Evolutionary conservation across 2,888 invertebrate genomes (phyloP).

Genomic region (Ophonus ardosiacus): DNA sequence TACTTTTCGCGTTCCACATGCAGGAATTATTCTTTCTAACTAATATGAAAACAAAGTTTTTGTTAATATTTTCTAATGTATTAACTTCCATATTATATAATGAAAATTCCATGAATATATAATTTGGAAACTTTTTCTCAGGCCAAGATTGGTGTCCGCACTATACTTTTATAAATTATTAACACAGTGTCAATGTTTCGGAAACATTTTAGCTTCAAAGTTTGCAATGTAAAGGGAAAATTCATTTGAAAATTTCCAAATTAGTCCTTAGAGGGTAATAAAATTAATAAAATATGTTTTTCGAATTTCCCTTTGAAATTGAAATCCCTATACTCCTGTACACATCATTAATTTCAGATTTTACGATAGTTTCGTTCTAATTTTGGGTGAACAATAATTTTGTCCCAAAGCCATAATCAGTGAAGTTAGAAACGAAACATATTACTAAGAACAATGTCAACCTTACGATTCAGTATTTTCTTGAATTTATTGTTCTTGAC

Average conservation of each 20-base stretch:
- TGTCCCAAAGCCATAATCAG: neutral
- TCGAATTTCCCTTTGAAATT: constrained; percentile 36
- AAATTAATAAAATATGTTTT: constrained; percentile 31
- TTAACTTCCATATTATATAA: no score
- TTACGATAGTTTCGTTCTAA: constrained; percentile 30
- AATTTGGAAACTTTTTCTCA: no score
- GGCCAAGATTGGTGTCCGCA: no score
- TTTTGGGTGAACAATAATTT: neutral
- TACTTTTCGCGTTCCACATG: neutral
- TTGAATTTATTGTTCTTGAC: no score
- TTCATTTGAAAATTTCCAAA: constrained; percentile 6
- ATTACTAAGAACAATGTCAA: neutral
- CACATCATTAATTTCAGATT: neutral
- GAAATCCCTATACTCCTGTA: neutral
- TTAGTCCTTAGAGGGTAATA: constrained; percentile 11
- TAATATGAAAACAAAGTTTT: neutral
- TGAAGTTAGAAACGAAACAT: neutral
- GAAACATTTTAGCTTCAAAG: neutral
- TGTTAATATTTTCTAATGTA: neutral
- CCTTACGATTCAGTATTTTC: no score
- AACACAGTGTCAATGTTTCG: neutral
- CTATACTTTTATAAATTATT: neutral
- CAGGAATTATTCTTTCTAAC: neutral
- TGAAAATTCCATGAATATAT: no score
- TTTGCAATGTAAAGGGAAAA: neutral